Evolutionary conservation across 2,113 vertebrate species (phyloP).

Genomic region (Hippocampus guttulatus): DNA sequence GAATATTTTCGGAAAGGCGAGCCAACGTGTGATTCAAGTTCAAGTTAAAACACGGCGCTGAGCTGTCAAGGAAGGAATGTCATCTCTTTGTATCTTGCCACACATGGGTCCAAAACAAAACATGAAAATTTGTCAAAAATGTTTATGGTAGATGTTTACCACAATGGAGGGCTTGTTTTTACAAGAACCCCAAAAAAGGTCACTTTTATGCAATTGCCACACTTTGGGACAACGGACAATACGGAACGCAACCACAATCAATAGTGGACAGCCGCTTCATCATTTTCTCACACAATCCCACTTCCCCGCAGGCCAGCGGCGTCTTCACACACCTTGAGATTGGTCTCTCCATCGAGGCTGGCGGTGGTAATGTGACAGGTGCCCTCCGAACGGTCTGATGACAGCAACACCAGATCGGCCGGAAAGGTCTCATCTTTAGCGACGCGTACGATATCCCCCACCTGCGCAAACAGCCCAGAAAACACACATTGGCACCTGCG

Average conservation of each 20-base stretch:
- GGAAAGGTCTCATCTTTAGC: constrained; percentile 99
- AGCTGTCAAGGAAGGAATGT: too few relatives aligned
- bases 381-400: constrained; percentile 87
- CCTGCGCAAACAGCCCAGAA: constrained; percentile 66
- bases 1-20: neutral
- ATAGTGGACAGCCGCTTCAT: neutral
- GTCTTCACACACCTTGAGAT: constrained; percentile 78
- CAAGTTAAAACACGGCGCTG: too few relatives aligned
- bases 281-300: neutral
- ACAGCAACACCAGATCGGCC: constrained; percentile 88
- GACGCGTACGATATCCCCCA: constrained; percentile 96
- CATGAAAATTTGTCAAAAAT: too few relatives aligned
- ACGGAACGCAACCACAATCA: neutral
- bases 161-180: too few relatives aligned
- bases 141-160: too few relatives aligned
- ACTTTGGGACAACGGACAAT: neutral
- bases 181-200: too few relatives aligned
- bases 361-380: constrained; percentile 95
- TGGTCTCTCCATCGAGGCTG: constrained; percentile 96
- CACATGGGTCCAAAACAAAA: too few relatives aligned
- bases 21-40: too few relatives aligned
- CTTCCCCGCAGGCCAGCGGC: neutral
- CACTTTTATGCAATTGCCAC: neutral
- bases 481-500: neutral
- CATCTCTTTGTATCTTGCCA: too few relatives aligned